These are phyloP conservation scores for Rhyacichthys aspro DNA, from an alignment of 2,797 vertebrate genomes.

Conservation along the genomic window DNA sequence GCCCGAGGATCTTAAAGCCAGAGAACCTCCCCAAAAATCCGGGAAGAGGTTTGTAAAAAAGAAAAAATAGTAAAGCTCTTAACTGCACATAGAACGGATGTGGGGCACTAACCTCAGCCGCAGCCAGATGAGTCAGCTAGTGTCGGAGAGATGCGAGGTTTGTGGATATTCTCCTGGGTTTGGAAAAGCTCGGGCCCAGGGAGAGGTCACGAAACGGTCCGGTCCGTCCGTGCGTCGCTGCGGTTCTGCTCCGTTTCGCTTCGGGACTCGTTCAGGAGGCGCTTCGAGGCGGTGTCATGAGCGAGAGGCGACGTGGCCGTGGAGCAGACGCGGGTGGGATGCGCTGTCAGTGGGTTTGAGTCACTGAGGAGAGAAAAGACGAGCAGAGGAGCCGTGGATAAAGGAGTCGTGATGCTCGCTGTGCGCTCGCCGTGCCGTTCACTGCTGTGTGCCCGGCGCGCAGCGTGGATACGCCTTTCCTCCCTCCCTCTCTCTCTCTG, in stretches of 20 bases:
- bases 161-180: slow-evolving; percentile 35
- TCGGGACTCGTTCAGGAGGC: slow-evolving; percentile 8
- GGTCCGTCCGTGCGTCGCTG: slow-evolving; percentile 29
- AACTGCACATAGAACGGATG: not conserved
- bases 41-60: not conserved
- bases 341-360: slow-evolving; percentile 29
- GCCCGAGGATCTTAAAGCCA: slow-evolving; percentile 12
- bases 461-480: slow-evolving; percentile 76
- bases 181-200: not conserved
- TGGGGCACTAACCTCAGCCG: slow-evolving; percentile 63
- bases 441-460: slow-evolving; percentile 62
- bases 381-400: not conserved
- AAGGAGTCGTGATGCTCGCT: slow-evolving; percentile 30
- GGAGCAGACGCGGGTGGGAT: slow-evolving; percentile 14
- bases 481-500: slow-evolving; percentile 37
- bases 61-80: not conserved
- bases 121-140: slow-evolving; percentile 55
- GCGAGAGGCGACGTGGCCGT: slow-evolving; percentile 22
- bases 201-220: slow-evolving; percentile 14
- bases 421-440: slow-evolving; percentile 26
- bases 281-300: not conserved
- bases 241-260: slow-evolving; percentile 10
- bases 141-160: slow-evolving; percentile 38
- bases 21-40: not conserved
- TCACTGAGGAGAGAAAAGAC: not conserved